Evolutionary conservation across 2,888 invertebrate species (phyloP).

Genomic region (Merodon equestris): DNA sequence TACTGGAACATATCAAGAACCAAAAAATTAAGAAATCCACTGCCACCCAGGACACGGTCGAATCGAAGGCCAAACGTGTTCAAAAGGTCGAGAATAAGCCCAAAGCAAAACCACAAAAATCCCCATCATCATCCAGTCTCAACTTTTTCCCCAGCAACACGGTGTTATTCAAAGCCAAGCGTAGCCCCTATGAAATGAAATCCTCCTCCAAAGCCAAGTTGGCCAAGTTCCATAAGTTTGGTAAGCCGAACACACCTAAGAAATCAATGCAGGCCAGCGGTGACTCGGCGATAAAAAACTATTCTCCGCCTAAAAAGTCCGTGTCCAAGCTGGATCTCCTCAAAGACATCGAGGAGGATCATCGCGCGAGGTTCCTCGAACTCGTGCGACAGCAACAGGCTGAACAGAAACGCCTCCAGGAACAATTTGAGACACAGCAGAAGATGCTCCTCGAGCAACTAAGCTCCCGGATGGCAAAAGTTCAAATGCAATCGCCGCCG

Average conservation of each 20-base stretch:
- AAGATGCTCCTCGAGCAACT: constrained; percentile 80
- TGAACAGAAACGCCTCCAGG: constrained; percentile 83
- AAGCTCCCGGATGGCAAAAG: constrained; percentile 71
- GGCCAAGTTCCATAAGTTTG: constrained; percentile 58
- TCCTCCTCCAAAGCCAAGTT: constrained; percentile 58
- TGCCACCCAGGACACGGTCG: constrained; percentile 74
- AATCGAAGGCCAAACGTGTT: constrained; percentile 77
- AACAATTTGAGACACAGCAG: constrained; percentile 84
- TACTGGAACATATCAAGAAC: constrained; percentile 78
- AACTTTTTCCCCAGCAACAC: constrained; percentile 44
- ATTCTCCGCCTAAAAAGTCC: constrained; percentile 22
- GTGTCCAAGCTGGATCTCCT: constrained; percentile 56
- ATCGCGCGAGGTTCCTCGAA: constrained; percentile 82
- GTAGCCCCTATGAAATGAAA: constrained; percentile 69
- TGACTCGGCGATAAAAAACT: not conserved
- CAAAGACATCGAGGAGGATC: constrained; percentile 81
- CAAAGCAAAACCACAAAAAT: constrained; percentile 50
- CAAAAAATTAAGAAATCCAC: constrained; percentile 62
- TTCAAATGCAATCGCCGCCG: constrained; percentile 57
- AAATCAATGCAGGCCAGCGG: constrained; percentile 28
- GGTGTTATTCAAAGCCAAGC: constrained; percentile 59
- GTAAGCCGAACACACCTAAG: constrained; percentile 41
- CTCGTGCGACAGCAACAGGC: constrained; percentile 83
- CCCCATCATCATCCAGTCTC: constrained; percentile 42
- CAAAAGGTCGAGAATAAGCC: constrained; percentile 71